phyloP scores from a whole-genome alignment of 2,113 vertebrate genomes.

The Chaetops frenatus region DNA sequence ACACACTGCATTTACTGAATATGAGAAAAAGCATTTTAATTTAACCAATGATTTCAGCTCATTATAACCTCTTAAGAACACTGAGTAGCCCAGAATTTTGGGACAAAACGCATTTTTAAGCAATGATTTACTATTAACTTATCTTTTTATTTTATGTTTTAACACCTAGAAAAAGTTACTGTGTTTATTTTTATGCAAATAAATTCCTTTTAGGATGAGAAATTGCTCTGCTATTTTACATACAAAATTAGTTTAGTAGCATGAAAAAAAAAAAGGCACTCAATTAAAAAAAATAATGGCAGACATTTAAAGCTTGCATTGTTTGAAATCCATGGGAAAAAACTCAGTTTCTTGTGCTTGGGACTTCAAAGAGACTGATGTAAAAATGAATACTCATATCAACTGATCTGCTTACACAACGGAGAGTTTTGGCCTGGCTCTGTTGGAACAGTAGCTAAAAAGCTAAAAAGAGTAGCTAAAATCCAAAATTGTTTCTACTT shows the following conservation, averaged over 20 bases:
- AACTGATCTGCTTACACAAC: not conserved
- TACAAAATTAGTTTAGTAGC: not conserved
- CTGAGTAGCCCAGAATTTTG: slow-evolving; percentile 9
- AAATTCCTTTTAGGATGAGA: not conserved
- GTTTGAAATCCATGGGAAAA: not conserved
- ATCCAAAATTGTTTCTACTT: not conserved
- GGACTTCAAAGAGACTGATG: not conserved
- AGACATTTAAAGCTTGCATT: not conserved
- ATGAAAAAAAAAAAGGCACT: not conserved
- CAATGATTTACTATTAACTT: not conserved
- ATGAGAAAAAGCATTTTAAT: slow-evolving; percentile 66
- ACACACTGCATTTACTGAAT: slow-evolving; percentile 41
- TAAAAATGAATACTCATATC: not conserved
- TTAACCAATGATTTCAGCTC: slow-evolving; percentile 52
- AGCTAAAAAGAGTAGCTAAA: not conserved
- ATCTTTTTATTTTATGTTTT: not conserved
- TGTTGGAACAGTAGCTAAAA: not conserved
- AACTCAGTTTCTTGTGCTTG: not conserved
- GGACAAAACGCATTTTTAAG: not conserved
- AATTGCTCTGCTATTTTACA: not conserved
- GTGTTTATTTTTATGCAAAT: not conserved
- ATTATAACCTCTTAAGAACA: slow-evolving; percentile 45
- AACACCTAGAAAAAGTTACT: not conserved
- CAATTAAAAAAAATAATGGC: not conserved
- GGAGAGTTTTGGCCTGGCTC: not conserved